A percentile compares a stretch with the other conserved stretches of the same genome.
These are phyloP conservation scores for Glyphotaelius pellucidus DNA, from an alignment of 2,888 invertebrate species.

Conservation along the genomic window DNA sequence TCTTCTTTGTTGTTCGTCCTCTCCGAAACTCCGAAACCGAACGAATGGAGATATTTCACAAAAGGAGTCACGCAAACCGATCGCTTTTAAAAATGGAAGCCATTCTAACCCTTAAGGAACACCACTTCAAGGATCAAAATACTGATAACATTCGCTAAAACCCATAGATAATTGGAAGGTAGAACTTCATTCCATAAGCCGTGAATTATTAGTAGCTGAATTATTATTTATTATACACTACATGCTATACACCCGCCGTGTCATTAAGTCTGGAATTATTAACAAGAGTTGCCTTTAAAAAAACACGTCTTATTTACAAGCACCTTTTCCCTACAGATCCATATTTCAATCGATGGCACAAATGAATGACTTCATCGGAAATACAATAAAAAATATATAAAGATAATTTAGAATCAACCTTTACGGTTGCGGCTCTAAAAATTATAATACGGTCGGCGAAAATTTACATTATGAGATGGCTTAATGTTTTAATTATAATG, in stretches of 20 bases:
- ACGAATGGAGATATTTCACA: constrained; percentile 65
- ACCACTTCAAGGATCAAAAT: constrained; percentile 42
- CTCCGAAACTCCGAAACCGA: constrained; percentile 58
- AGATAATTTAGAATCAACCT: background rate
- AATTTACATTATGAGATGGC: too few species aligned
- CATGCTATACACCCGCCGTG: constrained; percentile 44
- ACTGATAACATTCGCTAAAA: constrained; percentile 2
- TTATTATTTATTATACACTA: constrained; percentile 62
- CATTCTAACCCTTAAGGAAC: constrained; percentile 52
- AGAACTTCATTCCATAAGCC: constrained; percentile 57
- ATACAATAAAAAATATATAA: constrained; percentile 7
- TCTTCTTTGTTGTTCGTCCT: constrained; percentile 64
- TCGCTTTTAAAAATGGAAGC: constrained; percentile 53
- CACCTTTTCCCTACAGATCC: background rate
- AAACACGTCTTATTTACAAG: constrained; percentile 49
- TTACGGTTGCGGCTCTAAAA: too few species aligned
- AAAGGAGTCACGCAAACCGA: constrained; percentile 64
- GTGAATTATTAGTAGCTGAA: constrained; percentile 61
- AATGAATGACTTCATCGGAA: constrained; percentile 50
- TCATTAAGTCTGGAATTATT: constrained; percentile 64
- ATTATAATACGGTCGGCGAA: too few species aligned
- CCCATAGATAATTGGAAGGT: constrained; percentile 61
- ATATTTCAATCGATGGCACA: constrained; percentile 33
- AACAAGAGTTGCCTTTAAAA: constrained; percentile 41
- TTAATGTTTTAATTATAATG: constrained; percentile 11